phyloP scores from a whole-genome alignment of 2,797 vertebrate genomes.

The Triplophysa bombifrons region DNA sequence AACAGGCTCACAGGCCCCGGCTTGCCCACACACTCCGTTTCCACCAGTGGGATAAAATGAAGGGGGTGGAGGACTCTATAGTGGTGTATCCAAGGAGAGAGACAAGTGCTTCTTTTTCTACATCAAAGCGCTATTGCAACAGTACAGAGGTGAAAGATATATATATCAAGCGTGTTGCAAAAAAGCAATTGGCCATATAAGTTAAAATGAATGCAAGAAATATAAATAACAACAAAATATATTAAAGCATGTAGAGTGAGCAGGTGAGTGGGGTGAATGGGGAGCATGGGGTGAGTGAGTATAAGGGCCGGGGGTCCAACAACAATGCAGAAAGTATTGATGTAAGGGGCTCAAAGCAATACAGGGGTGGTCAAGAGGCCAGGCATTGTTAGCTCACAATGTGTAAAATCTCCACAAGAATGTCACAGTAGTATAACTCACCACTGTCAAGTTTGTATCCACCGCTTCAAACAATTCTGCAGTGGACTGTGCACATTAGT shows the following conservation, averaged over 20 bases:
- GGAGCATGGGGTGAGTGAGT: background rate
- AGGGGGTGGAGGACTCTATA: slow-evolving; percentile 40
- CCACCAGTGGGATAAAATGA: slow-evolving; percentile 42
- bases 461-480: background rate
- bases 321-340: background rate
- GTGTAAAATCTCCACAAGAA: background rate
- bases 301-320: background rate
- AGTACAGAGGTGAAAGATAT: slow-evolving; percentile 34
- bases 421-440: slow-evolving; percentile 2
- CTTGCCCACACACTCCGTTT: slow-evolving; percentile 56
- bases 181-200: background rate
- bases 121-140: slow-evolving; percentile 14
- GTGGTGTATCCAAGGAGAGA: slow-evolving; percentile 42
- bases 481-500: background rate
- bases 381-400: background rate
- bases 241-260: background rate
- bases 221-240: background rate
- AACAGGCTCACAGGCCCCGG: slow-evolving; percentile 42
- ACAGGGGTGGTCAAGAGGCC: background rate
- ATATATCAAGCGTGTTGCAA: background rate
- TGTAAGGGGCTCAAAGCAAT: background rate
- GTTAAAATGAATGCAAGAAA: background rate
- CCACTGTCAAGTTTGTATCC: background rate
- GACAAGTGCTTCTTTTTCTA: slow-evolving; percentile 38
- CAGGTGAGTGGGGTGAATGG: background rate